Base-by-base conservation (phyloP, 2,113 vertebrate species). In the Burhinus bistriatus region DNA sequence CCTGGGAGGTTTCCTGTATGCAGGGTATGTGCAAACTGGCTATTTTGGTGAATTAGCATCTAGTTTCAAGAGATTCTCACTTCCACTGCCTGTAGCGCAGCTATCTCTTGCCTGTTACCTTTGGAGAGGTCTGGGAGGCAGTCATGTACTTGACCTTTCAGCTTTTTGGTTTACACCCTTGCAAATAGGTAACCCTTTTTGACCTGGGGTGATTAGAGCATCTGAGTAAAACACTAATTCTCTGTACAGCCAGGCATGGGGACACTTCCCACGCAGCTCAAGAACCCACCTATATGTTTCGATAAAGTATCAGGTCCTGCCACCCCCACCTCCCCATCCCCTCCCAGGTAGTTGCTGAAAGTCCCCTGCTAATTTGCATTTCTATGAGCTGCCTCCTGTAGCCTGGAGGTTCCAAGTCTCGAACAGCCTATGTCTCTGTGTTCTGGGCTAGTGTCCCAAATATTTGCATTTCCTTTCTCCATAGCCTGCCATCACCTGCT, bases 381-480 rank as follows among this genome's bases (percentile, higher is more conserved):
- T 75, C 17, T 21, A 0, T 10, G 54, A 86, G 58, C 59, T 79
- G 32, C 78, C 26, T 47, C 47, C 30, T 14, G 29, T 6, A 78
- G 51, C 55, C 38, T 40, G 38, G 27, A 80, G 45, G 30, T 92
- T 93, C 78, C 71, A 66, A 87, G 59, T n/a, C 51, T 71, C 77
- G 32, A n/a, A 26, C 32, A 94, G 68, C 45, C 38, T 90, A 90
- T 88, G 38, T 29, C 54, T 95, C 52, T 49, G 61, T n/a, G 38
- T 71, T 88, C 77, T 89, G 80, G 92, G 89, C 92, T 70, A 17
- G 26, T 40, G 47, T 96, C 92, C 83, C 80, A 87, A 79, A 92
- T 89, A 79, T 91, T 93, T 95, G 86, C 83, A 81, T 87, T 93
- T 95, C 42, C 65, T 92, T 93, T 64, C 88, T 89, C 83, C 44